Percentiles rank a stretch among this genome's conserved stretches.
Evolutionary conservation across 2,888 invertebrate species (phyloP).

Genomic region (Lasioglossum malachurum): DNA sequence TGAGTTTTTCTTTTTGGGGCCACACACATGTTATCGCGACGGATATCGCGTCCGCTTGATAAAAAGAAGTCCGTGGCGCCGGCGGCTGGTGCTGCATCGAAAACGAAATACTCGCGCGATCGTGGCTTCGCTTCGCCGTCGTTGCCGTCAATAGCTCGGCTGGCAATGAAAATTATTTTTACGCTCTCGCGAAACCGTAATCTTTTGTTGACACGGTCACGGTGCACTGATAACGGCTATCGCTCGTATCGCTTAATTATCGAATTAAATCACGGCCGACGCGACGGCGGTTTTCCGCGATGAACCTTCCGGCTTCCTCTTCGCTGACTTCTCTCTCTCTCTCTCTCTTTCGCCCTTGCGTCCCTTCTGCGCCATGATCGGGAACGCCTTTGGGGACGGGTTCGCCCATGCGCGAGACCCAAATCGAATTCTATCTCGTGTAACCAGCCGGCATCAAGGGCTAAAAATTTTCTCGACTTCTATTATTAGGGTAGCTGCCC

Average conservation of each 20-base stretch:
- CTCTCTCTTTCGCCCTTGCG: not conserved
- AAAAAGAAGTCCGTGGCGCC: constrained; percentile 66
- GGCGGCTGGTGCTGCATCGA: constrained; percentile 38
- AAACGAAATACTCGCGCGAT: constrained; percentile 29
- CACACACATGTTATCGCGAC: constrained; percentile 61
- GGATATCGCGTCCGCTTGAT: constrained; percentile 60
- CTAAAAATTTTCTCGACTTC: constrained; percentile 83
- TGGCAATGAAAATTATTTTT: constrained; percentile 50
- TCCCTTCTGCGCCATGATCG: not conserved
- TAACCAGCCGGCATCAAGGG: constrained; percentile 80
- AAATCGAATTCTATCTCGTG: constrained; percentile 76
- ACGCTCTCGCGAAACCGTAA: constrained; percentile 34
- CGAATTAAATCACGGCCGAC: constrained; percentile 12
- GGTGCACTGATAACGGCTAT: constrained; percentile 33
- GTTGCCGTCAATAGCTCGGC: not conserved
- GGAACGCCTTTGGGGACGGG: not conserved
- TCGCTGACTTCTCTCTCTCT: not conserved
- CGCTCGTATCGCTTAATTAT: constrained; percentile 15
- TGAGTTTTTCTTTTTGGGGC: constrained; percentile 58
- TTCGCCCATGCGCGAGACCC: constrained; percentile 60
- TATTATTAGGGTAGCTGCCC: constrained; percentile 84
- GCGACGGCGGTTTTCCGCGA: not conserved
- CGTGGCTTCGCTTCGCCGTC: not conserved
- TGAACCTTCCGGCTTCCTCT: not conserved
- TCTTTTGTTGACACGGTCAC: constrained; percentile 42